A percentile compares a stretch with the other conserved stretches of the same genome.
Conservation (phyloP, 2,797 vertebrate genomes). For the Dendrocincla tyrannina region DNA sequence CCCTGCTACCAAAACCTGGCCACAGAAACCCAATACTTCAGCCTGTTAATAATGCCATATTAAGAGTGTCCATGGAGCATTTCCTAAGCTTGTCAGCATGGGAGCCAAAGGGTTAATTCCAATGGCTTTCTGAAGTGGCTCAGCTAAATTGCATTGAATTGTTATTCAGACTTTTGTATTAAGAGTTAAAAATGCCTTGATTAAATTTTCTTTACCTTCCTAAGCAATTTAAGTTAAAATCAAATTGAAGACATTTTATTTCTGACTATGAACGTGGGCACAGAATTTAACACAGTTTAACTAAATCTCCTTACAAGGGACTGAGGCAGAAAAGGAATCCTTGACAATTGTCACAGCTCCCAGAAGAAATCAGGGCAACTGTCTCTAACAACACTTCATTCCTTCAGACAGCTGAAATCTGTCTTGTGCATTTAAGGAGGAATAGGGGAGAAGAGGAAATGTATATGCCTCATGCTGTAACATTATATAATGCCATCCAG, state of each 20-base stretch:
- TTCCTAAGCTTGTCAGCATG: background rate
- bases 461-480: background rate
- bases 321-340: background rate
- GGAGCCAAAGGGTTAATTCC: background rate
- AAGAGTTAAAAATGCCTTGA: background rate
- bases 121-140: background rate
- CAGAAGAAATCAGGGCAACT: background rate
- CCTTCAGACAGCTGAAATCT: background rate
- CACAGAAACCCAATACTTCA: background rate
- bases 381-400: background rate
- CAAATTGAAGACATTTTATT: conserved; percentile 3
- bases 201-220: background rate
- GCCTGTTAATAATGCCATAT: background rate
- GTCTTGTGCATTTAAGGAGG: background rate
- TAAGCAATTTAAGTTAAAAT: conserved; percentile 10
- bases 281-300: background rate
- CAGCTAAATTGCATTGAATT: background rate
- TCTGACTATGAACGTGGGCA: background rate
- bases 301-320: background rate
- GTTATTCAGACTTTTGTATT: background rate
- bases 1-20: background rate
- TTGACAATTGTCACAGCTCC: background rate
- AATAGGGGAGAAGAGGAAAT: background rate
- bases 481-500: conserved; percentile 1
- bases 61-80: background rate